Evolutionary conservation across 2,888 invertebrate species (phyloP), one percentile per base, ranked within the genome.

Genomic region (Oxycera nigricornis): DNA sequence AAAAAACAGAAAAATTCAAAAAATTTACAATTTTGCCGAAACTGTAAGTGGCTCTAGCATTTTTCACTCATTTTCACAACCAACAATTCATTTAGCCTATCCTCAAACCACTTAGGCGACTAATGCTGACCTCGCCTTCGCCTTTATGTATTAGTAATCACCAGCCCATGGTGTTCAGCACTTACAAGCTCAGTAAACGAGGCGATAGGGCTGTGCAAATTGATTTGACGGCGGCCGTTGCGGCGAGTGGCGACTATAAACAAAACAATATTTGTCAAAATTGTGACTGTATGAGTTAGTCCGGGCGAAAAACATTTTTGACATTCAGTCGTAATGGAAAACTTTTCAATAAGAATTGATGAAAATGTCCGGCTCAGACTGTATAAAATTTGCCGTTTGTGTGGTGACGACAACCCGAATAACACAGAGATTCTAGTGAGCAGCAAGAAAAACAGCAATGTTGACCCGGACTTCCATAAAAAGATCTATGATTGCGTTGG

Each of bases 311-410:
- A 72, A 55, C 26, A 72, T 72, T 57, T 72, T 59, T 57, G 59
- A 59, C 57, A 52, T n/a, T n/a, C 26, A 39, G 72, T 31, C 57
- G 41, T 22, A 41, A 83, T 83, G 83, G 82, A 83, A 77, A 81
- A 83, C 74, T 85, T 85, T 79, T 83, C 85, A 68, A 82, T 85
- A 72, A 85, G 84, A 80, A 83, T 85, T 77, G 83, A 85, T 79
- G 82, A 83, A 75, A 82, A 81, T 73, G 80, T 84, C 2, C 81
- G 80, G 77, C 82, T 82, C 73, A 83, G 83, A 80, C 80, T 85
- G 67, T 83, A 82, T 78, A 85, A 83, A 79, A 84, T 85, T 59
- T 85, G 85, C 78, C 84, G 85, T 17, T 79, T 85, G 30, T 85
- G 85, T 78, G 85, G 85, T 59, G 84, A 84, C 55, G 85, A 84